phyloP scores from a whole-genome alignment of 1,140 invertebrate genomes.

The Papilio glaucus region DNA sequence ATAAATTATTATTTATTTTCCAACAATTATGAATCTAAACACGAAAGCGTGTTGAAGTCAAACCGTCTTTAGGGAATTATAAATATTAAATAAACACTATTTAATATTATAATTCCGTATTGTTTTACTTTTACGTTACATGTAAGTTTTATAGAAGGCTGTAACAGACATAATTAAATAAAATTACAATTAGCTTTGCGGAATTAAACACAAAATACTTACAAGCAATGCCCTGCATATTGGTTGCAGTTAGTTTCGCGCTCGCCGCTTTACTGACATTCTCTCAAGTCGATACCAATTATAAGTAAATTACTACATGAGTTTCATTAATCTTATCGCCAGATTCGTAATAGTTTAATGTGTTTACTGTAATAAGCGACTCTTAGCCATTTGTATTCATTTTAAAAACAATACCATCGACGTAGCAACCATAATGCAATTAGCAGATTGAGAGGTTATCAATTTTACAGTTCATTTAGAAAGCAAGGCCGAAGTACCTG shows the following conservation, averaged over 20 bases:
- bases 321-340: conserved; percentile 9
- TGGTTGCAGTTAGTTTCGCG: not conserved
- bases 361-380: not conserved
- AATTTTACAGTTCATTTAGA: not conserved
- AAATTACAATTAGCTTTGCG: not conserved
- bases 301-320: conserved; percentile 7
- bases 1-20: too few relatives aligned
- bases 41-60: too few relatives aligned
- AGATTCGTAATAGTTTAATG: not conserved
- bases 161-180: too few relatives aligned
- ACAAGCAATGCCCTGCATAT: not conserved
- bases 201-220: conserved; percentile 8
- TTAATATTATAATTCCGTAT: too few relatives aligned
- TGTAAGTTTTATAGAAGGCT: too few relatives aligned
- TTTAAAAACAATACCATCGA: not conserved
- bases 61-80: too few relatives aligned
- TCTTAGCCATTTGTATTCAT: not conserved
- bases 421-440: not conserved
- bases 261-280: not conserved
- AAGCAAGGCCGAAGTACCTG: not conserved
- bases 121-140: too few relatives aligned
- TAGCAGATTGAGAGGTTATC: not conserved
- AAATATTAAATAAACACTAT: too few relatives aligned
- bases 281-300: not conserved
- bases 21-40: too few relatives aligned